Conservation (phyloP, 1,140 invertebrate species). For the Drosophila lowei region DNA sequence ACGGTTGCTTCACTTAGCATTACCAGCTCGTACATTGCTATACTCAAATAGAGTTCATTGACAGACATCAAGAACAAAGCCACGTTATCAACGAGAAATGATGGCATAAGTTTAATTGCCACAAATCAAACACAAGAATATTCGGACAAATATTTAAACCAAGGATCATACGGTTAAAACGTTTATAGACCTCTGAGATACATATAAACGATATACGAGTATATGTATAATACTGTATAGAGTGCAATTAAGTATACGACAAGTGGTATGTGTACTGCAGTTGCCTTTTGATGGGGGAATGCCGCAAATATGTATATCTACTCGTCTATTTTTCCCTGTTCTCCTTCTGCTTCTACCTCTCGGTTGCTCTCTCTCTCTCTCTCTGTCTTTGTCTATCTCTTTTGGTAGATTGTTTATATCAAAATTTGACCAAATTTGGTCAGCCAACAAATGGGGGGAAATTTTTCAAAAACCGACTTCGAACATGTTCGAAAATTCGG, state of each 20-base stretch:
- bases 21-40: neutral
- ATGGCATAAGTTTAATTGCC: slow-evolving; percentile 18
- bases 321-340: neutral
- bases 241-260: slow-evolving; percentile 65
- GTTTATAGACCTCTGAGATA: slow-evolving; percentile 24
- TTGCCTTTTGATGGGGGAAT: slow-evolving; percentile 20
- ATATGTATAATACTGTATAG: slow-evolving; percentile 16
- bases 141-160: slow-evolving; percentile 13
- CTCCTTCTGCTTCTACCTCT: neutral
- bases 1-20: too few species aligned
- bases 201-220: slow-evolving; percentile 6
- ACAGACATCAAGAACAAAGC: slow-evolving; percentile 1
- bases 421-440: slow-evolving; percentile 78
- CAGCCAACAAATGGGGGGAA: slow-evolving; percentile 29
- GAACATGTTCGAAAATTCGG: slow-evolving; percentile 46
- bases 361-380: neutral
- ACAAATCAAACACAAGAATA: slow-evolving; percentile 8
- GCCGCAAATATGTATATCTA: slow-evolving; percentile 6
- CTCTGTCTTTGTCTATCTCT: neutral
- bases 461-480: slow-evolving; percentile 52
- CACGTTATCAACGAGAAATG: neutral
- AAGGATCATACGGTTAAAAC: slow-evolving; percentile 34
- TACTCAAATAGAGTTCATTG: slow-evolving; percentile 18
- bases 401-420: slow-evolving; percentile 53
- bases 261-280: slow-evolving; percentile 31